These are phyloP conservation scores for Pogonognathellus flavescens DNA, from an alignment of 1,140 invertebrate species.

Conservation along the genomic window DNA sequence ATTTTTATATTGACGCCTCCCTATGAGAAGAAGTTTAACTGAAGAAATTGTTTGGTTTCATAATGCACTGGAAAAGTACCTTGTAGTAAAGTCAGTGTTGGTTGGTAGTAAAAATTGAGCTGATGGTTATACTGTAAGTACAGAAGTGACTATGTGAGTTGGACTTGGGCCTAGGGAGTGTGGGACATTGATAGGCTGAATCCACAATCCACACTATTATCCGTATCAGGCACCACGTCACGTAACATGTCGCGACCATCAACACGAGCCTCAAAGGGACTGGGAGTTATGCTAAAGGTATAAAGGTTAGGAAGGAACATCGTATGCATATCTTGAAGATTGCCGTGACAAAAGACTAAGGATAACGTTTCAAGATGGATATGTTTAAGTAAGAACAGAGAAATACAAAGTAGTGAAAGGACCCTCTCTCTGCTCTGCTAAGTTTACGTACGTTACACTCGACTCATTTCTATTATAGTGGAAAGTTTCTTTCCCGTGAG, in stretches of 20 bases:
- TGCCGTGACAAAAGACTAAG: conserved; percentile 23
- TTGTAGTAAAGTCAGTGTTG: too few species aligned
- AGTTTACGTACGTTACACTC: conserved; percentile 48
- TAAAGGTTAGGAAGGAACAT: conserved; percentile 3
- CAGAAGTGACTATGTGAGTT: too few species aligned
- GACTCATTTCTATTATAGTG: conserved; percentile 40
- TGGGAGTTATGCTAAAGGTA: conserved; percentile 24
- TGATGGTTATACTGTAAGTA: too few species aligned
- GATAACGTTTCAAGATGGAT: conserved; percentile 4
- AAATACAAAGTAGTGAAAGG: conserved; percentile 28
- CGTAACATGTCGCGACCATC: conserved; percentile 33
- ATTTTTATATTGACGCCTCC: too few species aligned
- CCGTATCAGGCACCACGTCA: not conserved
- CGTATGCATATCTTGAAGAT: conserved; percentile 31
- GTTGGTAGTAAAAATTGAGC: too few species aligned
- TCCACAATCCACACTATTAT: not conserved
- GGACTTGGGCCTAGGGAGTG: not conserved
- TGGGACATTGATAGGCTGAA: not conserved
- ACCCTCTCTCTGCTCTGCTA: conserved; percentile 11
- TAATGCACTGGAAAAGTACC: too few species aligned
- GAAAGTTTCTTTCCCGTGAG: conserved; percentile 49
- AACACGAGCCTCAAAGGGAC: conserved; percentile 16
- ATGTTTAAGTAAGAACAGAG: conserved; percentile 31
- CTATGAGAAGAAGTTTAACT: too few species aligned
- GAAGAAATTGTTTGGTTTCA: too few species aligned